phyloP scores from a whole-genome alignment of 2,113 vertebrate species.

The Microcebus tavaratra region DNA sequence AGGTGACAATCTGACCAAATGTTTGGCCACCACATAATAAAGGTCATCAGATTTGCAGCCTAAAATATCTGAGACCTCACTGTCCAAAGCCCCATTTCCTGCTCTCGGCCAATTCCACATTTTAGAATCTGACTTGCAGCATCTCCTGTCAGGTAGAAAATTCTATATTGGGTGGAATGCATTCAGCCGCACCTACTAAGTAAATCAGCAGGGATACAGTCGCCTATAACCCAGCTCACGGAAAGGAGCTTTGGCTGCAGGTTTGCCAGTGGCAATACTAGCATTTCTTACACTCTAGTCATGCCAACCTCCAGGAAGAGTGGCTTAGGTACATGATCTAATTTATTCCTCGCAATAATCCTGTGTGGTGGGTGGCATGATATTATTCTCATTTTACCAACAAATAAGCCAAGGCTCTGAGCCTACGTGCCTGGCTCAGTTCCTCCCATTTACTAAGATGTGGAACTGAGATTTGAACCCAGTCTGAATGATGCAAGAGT shows the following conservation, averaged over 20 bases:
- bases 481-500: not conserved
- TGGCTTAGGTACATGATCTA: not conserved
- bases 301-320: not conserved
- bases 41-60: constrained; percentile 35
- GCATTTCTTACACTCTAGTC: not conserved
- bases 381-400: not conserved
- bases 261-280: not conserved
- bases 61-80: not conserved
- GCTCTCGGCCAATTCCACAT: not conserved
- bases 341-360: not conserved
- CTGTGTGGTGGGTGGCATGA: not conserved
- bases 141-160: not conserved
- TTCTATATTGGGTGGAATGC: not conserved
- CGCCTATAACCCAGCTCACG: not conserved
- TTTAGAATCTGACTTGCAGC: not conserved
- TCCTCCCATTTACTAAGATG: not conserved
- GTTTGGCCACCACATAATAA: not conserved
- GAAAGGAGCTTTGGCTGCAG: not conserved
- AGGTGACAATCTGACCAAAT: constrained; percentile 40
- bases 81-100: not conserved
- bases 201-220: not conserved
- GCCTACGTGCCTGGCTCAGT: not conserved
- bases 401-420: not conserved
- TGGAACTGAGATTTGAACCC: not conserved
- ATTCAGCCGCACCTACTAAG: not conserved